Evolutionary conservation across 1,140 invertebrate genomes (phyloP), one percentile per base, ranked within the genome.

Genomic region (Drosophila obscura): DNA sequence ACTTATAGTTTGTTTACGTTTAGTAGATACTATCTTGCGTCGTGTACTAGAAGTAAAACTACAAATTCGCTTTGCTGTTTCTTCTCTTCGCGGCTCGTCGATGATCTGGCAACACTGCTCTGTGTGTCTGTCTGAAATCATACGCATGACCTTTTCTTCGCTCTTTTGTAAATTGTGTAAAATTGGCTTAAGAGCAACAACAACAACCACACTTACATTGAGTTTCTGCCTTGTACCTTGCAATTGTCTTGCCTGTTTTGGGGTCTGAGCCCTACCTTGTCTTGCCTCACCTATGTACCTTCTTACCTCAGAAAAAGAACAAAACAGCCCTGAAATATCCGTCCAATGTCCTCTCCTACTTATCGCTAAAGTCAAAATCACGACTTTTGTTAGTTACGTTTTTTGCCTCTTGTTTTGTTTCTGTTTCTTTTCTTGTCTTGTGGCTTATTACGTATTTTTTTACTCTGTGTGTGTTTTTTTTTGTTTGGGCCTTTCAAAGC

Each of bases 301-400:
- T 31, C 22, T 46, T 24, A 39, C 26, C 51, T 59, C 35, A 39
- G 35, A 13, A 39, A 11, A 39, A 4, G 35, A 13, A 39, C 35
- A 39, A 11, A 35, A 39, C 35, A 11, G 35, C 11, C 35, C 35
- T 13, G 35, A 39, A 11, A 39, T 39, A 39, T 49, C 22, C 57
- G 60, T 48, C 63, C 49, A 50, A 49, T 53, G 53, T 75, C 63
- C 51, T 59, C 66, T 4, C 35, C 35, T 75, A 60, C 75, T 88
- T 88, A 87, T 87, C 82, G 82, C 76, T 69, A 63, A 79, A 88
- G 75, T 88, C 82, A 65, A 83, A 82, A 88, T 87, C 82, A 87
- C 82, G 82, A 87, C 78, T 87, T 85, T 68, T 62, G 65, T 46
- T 50, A 48, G 50, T 67, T 62, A 80, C 64, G 66, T 53, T 44